A percentile compares a stretch with the other conserved stretches of the same genome.
Evolutionary conservation across 2,888 invertebrate genomes (phyloP).

Genomic region (Linyphia triangularis): DNA sequence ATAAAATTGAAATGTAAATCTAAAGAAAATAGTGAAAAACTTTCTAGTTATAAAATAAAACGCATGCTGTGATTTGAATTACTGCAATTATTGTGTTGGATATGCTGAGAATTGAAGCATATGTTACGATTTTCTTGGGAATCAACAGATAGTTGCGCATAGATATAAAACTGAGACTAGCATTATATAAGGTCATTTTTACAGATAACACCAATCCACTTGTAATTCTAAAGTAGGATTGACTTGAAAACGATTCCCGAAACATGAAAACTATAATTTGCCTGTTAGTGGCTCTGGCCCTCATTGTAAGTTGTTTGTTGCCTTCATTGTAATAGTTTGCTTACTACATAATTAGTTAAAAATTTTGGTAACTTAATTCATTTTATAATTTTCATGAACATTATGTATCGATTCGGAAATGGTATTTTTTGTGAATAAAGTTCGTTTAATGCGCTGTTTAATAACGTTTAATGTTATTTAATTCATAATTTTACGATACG

Average conservation of each 20-base stretch:
- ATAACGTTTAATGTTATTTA: too few species aligned
- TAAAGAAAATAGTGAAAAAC: too few species aligned
- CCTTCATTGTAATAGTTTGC: too few species aligned
- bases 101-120: neutral
- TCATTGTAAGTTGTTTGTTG: constrained; percentile 37
- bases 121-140: constrained; percentile 31
- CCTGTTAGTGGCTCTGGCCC: constrained; percentile 27
- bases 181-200: constrained; percentile 2
- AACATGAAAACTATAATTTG: constrained; percentile 28
- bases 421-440: too few species aligned
- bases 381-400: too few species aligned
- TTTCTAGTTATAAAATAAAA: neutral
- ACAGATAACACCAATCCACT: constrained; percentile 1
- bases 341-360: too few species aligned
- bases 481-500: too few species aligned
- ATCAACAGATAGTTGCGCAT: neutral
- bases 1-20: too few species aligned
- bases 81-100: neutral
- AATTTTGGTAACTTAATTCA: too few species aligned
- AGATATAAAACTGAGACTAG: neutral
- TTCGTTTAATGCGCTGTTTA: too few species aligned
- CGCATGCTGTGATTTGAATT: neutral
- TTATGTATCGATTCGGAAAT: too few species aligned
- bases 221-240: constrained; percentile 7
- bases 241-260: neutral